A percentile compares a stretch with the other conserved stretches of the same genome.
These are phyloP conservation scores for Rhinogobius similis DNA, from an alignment of 2,113 vertebrate genomes.

Conservation along the genomic window DNA sequence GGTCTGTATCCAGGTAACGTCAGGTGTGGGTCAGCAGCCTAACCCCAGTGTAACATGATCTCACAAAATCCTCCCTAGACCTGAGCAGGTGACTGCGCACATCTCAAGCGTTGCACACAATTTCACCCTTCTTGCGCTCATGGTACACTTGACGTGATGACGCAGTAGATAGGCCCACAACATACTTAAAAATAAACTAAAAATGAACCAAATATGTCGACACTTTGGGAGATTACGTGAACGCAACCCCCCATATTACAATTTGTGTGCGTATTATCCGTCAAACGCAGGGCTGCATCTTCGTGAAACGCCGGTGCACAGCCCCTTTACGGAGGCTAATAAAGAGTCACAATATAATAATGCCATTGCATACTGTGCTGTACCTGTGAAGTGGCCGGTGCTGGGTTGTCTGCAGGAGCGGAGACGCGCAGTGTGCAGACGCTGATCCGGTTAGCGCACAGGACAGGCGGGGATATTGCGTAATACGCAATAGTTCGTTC, in stretches of 20 bases:
- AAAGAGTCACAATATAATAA: neutral
- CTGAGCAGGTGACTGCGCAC: slow-evolving; percentile 35
- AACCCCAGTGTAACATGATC: slow-evolving; percentile 24
- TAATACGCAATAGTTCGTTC: slow-evolving; percentile 60
- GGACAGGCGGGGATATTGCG: slow-evolving; percentile 60
- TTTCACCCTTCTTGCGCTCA: neutral
- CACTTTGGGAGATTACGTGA: neutral
- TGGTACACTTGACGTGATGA: slow-evolving; percentile 20
- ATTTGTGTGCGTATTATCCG: slow-evolving; percentile 22
- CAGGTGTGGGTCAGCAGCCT: neutral
- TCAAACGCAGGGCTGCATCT: neutral
- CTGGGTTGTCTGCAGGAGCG: slow-evolving; percentile 48
- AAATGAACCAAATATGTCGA: neutral
- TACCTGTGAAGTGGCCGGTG: slow-evolving; percentile 64
- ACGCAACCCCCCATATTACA: slow-evolving; percentile 67
- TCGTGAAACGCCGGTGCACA: neutral
- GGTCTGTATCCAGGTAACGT: neutral
- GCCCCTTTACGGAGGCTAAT: neutral
- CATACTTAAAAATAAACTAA: neutral
- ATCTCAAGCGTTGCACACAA: neutral
- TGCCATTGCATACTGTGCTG: slow-evolving; percentile 14
- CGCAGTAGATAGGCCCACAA: slow-evolving; percentile 20
- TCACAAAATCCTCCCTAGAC: slow-evolving; percentile 22
- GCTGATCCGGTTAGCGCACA: slow-evolving; percentile 58
- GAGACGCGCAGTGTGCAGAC: slow-evolving; percentile 53